A percentile compares a stretch with the other conserved stretches of the same genome.
Conservation (phyloP, 1,140 invertebrate genomes). For the Sogatella furcifera region DNA sequence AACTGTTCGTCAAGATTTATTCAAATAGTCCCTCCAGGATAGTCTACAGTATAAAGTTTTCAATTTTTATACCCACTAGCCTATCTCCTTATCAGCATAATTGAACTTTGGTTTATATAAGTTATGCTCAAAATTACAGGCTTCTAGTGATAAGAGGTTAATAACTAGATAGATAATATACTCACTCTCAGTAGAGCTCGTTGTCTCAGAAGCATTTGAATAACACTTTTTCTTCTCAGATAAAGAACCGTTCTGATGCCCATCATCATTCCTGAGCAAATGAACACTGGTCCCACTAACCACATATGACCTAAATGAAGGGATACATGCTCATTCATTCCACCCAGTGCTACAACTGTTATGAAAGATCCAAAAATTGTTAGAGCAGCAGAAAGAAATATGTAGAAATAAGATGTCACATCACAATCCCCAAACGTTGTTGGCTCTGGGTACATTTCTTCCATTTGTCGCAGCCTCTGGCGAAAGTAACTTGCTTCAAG, state of each 20-base stretch:
- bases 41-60: too few relatives aligned
- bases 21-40: too few relatives aligned
- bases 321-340: constrained; percentile 43
- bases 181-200: constrained; percentile 47
- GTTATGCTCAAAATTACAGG: too few relatives aligned
- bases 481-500: constrained; percentile 34
- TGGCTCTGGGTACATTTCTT: constrained; percentile 44
- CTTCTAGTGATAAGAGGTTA: too few relatives aligned
- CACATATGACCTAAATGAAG: constrained; percentile 53
- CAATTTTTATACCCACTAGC: too few relatives aligned
- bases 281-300: constrained; percentile 55
- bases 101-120: too few relatives aligned
- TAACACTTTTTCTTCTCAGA: constrained; percentile 49
- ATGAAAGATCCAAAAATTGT: constrained; percentile 52
- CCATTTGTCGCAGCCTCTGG: constrained; percentile 43
- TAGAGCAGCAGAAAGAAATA: constrained; percentile 47
- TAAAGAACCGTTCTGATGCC: constrained; percentile 55
- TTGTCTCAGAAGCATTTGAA: constrained; percentile 51
- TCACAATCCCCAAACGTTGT: constrained; percentile 49
- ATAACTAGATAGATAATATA: too few relatives aligned
- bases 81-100: too few relatives aligned
- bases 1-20: too few relatives aligned
- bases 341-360: constrained; percentile 48
- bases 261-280: constrained; percentile 55
- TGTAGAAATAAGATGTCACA: constrained; percentile 52